These are phyloP conservation scores for Mastomys natalensis DNA, from an alignment of 2,113 vertebrate genomes.

Conservation along the genomic window DNA sequence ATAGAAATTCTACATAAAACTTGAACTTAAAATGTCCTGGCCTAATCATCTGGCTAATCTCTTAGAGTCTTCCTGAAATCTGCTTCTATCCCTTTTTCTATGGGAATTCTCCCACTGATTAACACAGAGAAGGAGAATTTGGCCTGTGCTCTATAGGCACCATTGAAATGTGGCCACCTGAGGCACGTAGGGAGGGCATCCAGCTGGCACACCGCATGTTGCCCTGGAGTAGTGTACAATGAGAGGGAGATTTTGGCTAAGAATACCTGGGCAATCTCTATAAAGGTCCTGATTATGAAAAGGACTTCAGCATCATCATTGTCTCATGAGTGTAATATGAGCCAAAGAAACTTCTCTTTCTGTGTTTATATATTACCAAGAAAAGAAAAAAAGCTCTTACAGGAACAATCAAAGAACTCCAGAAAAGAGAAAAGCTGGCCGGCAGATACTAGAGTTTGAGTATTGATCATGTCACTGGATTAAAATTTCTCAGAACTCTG, in stretches of 20 bases:
- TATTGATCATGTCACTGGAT: slow-evolving; percentile 17
- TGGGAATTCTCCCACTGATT: slow-evolving; percentile 84
- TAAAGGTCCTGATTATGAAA: slow-evolving; percentile 80
- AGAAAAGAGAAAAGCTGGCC: slow-evolving; percentile 31
- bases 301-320: slow-evolving; percentile 75
- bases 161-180: slow-evolving; percentile 85
- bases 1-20: slow-evolving; percentile 75
- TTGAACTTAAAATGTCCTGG: slow-evolving; percentile 63
- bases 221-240: slow-evolving; percentile 81
- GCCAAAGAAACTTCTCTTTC: slow-evolving; percentile 76
- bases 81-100: slow-evolving; percentile 79
- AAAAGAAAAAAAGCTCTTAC: not conserved
- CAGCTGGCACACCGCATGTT: slow-evolving; percentile 83
- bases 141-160: slow-evolving; percentile 83
- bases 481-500: slow-evolving; percentile 34
- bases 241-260: slow-evolving; percentile 82
- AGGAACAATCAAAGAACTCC: slow-evolving; percentile 66
- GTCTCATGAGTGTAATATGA: slow-evolving; percentile 67
- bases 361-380: slow-evolving; percentile 67
- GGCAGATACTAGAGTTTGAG: slow-evolving; percentile 46
- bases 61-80: slow-evolving; percentile 81
- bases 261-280: slow-evolving; percentile 81
- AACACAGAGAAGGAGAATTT: slow-evolving; percentile 82
- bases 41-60: slow-evolving; percentile 81
- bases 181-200: slow-evolving; percentile 83